Conservation (phyloP, 1,140 invertebrate genomes). For the Teleopsis dalmanni region DNA sequence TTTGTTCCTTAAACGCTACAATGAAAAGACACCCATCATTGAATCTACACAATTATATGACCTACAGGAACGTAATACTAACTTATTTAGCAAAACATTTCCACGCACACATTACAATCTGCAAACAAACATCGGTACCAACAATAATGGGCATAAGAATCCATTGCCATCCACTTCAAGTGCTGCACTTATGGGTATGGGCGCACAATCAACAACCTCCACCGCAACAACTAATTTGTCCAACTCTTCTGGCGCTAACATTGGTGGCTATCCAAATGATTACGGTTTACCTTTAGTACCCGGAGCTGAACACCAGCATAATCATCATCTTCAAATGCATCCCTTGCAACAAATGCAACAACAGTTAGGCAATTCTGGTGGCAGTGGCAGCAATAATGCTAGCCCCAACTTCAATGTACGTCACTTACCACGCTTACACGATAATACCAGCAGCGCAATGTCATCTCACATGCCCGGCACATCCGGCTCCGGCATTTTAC, state of each 20-base stretch:
- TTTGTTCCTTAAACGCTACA: slow-evolving; percentile 51
- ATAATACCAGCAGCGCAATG: slow-evolving; percentile 20
- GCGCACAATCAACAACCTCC: slow-evolving; percentile 37
- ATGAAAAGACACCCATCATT: slow-evolving; percentile 69
- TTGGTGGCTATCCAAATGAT: slow-evolving; percentile 61
- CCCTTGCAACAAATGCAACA: slow-evolving; percentile 36
- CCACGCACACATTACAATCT: slow-evolving; percentile 37
- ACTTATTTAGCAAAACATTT: slow-evolving; percentile 51
- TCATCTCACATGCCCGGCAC: slow-evolving; percentile 19
- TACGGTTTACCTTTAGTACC: slow-evolving; percentile 66
- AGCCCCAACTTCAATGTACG: slow-evolving; percentile 35
- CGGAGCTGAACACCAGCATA: slow-evolving; percentile 39
- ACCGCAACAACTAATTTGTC: slow-evolving; percentile 32
- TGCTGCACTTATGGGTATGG: slow-evolving; percentile 2
- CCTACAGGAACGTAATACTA: slow-evolving; percentile 34
- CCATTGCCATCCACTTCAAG: slow-evolving; percentile 12
- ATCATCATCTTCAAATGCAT: slow-evolving; percentile 39
- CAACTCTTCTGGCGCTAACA: slow-evolving; percentile 29
- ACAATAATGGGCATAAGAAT: not conserved
- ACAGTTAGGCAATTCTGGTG: slow-evolving; percentile 20
- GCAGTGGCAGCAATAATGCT: slow-evolving; percentile 15
- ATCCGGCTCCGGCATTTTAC: slow-evolving; percentile 30
- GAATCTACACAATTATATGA: slow-evolving; percentile 43
- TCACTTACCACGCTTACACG: slow-evolving; percentile 33
- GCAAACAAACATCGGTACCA: slow-evolving; percentile 11